Base-by-base conservation (phyloP, 23 tunicate species). In the Ciona savignyi region DNA sequence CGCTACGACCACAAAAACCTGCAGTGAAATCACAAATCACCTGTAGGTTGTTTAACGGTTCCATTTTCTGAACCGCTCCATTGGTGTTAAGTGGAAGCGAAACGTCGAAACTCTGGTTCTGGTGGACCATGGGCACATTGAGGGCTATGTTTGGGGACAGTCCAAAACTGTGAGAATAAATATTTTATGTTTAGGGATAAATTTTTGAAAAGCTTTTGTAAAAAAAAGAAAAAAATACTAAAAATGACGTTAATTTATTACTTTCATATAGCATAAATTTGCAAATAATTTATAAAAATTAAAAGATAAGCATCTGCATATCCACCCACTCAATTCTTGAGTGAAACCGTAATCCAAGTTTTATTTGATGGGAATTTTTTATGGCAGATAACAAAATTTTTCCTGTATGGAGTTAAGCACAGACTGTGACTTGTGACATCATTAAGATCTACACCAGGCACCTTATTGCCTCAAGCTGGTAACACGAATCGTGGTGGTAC, bases 21-120 rank as follows among this genome's bases (percentile, higher is more conserved):
- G 23, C 23, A 23, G n/a, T n/a, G 60, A 70, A 35, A 34, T 26
- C 66, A 51, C 20, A 20, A 51, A 15, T 15, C 49, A 84, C 89
- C 76, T 93, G 98, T 23, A 93, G 66, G 62, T 73, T 93, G 74
- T 86, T 86, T 2, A 79, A 75, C 11, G 98, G 98, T 68, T 93
- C 98, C 98, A 93, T 93, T 65, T 79, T 76, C 62, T 93, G 98
- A 23, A 93, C 80, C 3, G 85, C 68, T 33, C 98, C 98, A 24
- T 68, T 66, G 21, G 82, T 49, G 82, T 74, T 81, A 24, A 93
- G 93, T 1, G 88, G 93, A 25, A 93, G 81, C 4, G 85, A 75
- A 28, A 78, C 88, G 25, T 86, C 93, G 33, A 74, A 65, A 63
- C 86, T 80, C 51, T 93, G 98, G 78, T 81, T 81, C 4, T 86